phyloP scores from a whole-genome alignment of 1,140 invertebrate species.

The Laupala kohalensis region DNA sequence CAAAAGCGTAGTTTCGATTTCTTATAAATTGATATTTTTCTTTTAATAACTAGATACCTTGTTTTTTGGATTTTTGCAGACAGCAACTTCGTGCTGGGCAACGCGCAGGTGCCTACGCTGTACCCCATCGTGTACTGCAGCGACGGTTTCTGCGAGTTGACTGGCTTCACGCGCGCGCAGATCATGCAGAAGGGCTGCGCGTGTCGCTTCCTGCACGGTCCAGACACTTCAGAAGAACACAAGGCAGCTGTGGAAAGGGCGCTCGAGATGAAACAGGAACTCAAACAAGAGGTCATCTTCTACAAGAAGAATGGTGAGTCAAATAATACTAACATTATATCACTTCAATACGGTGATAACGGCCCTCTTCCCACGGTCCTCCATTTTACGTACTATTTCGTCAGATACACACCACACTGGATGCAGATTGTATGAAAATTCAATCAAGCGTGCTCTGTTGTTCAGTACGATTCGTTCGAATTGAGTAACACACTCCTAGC shows the following conservation, averaged over 20 bases:
- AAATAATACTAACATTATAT: no score
- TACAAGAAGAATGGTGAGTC: conserved; percentile 89
- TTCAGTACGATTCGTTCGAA: no score
- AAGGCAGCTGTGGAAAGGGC: conserved; percentile 79
- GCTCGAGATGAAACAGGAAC: conserved; percentile 75
- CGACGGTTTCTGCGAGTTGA: conserved; percentile 94
- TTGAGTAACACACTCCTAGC: no score
- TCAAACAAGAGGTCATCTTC: conserved; percentile 86
- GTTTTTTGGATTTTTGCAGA: conserved; percentile 51
- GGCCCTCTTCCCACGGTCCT: no score
- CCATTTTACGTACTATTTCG: no score
- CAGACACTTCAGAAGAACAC: conserved; percentile 78
- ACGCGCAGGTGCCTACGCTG: conserved; percentile 76
- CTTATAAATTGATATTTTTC: no score
- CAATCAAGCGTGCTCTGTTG: no score
- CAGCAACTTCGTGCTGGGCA: conserved; percentile 94
- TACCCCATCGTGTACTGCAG: conserved; percentile 97
- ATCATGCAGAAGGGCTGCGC: conserved; percentile 95
- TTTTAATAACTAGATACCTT: no score
- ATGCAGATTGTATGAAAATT: no score
- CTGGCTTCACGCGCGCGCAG: conserved; percentile 82
- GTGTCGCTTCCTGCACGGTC: conserved; percentile 89
- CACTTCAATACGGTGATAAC: no score
- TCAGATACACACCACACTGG: no score
- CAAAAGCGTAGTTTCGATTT: no score